These are phyloP conservation scores for Escarpia spicata DNA, from an alignment of 2,888 invertebrate genomes.

Conservation along the genomic window DNA sequence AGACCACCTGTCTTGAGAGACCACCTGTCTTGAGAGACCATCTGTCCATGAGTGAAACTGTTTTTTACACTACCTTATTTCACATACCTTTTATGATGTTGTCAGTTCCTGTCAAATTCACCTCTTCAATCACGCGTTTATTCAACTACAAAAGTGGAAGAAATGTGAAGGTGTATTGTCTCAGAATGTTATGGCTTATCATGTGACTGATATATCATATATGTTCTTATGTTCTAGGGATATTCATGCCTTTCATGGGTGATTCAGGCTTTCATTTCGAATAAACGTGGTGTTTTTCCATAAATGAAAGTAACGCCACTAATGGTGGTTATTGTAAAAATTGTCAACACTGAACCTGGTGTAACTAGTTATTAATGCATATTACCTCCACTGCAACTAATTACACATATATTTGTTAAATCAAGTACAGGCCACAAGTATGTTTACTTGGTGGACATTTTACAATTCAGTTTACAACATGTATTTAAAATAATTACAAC, in stretches of 20 bases:
- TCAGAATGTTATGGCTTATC: background rate
- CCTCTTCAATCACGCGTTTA: constrained; percentile 60
- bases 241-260: background rate
- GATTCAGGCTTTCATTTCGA: background rate
- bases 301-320: too few relatives aligned
- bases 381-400: background rate
- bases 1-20: too few relatives aligned
- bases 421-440: background rate
- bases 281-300: background rate
- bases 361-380: background rate
- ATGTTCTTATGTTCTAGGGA: background rate
- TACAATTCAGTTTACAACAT: background rate
- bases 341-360: background rate
- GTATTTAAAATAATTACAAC: background rate
- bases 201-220: background rate
- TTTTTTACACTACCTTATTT: background rate
- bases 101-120: constrained; percentile 66
- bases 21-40: too few relatives aligned
- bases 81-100: constrained; percentile 61
- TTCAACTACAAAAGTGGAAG: constrained; percentile 56
- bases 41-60: background rate
- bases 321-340: background rate
- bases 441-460: background rate
- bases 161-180: background rate
- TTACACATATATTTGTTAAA: background rate